Conservation (phyloP, 2,888 invertebrate species). For the Andrena camellia region DNA sequence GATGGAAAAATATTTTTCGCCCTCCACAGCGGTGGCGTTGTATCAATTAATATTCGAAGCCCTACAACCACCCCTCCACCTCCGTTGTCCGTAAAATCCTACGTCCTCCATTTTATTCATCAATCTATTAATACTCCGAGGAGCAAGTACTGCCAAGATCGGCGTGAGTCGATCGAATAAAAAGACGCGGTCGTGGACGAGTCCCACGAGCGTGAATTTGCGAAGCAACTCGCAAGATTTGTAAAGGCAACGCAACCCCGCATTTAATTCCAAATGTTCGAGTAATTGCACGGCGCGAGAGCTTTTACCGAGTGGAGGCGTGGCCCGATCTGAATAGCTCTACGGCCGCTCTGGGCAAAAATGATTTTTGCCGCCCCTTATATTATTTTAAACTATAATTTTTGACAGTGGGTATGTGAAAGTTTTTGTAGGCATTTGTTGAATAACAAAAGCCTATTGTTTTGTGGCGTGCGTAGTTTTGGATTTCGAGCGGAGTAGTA, state of each 20-base stretch:
- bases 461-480: too few species aligned
- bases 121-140: background rate
- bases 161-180: too few species aligned
- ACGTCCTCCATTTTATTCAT: background rate
- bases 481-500: too few species aligned
- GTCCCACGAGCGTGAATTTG: background rate
- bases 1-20: background rate
- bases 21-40: background rate
- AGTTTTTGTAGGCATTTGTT: too few species aligned
- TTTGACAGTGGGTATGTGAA: too few species aligned
- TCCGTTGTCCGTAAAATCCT: background rate
- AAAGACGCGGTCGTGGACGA: background rate
- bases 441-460: too few species aligned
- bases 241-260: background rate
- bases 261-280: constrained; percentile 33
- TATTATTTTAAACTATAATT: too few species aligned
- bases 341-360: too few species aligned
- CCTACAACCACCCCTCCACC: background rate
- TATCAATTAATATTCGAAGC: background rate
- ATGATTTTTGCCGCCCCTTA: too few species aligned
- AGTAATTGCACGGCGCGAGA: constrained; percentile 37
- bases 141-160: background rate
- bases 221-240: background rate
- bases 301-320: background rate
- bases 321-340: too few species aligned